A percentile compares a stretch with the other conserved stretches of the same genome.
These are phyloP conservation scores for Coilia nasus DNA, from an alignment of 2,797 vertebrate genomes.

Conservation along the genomic window DNA sequence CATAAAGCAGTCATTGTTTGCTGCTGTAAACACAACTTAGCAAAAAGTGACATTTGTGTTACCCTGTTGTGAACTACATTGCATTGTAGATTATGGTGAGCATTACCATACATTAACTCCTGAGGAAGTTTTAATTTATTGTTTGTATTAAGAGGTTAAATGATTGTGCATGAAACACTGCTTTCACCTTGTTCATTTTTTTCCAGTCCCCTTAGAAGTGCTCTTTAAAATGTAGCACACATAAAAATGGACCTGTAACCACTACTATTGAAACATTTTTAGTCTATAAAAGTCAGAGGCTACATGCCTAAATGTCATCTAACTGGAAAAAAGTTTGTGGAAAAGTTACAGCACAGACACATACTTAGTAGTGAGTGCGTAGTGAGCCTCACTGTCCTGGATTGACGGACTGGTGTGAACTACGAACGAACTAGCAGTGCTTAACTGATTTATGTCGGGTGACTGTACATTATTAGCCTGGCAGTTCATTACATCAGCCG, in stretches of 20 bases:
- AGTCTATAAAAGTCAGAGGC: not conserved
- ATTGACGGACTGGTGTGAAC: not conserved
- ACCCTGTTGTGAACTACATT: too few species aligned
- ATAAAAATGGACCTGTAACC: not conserved
- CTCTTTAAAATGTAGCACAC: not conserved
- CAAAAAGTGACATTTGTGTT: too few species aligned
- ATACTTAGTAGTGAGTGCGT: not conserved
- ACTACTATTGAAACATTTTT: not conserved
- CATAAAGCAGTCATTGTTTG: too few species aligned
- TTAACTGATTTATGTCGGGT: not conserved
- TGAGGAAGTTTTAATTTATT: too few species aligned
- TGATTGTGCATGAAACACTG: too few species aligned
- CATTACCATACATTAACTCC: too few species aligned
- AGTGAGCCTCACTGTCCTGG: not conserved
- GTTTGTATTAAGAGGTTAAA: too few species aligned
- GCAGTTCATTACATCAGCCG: not conserved
- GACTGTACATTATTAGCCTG: not conserved
- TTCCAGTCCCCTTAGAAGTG: too few species aligned
- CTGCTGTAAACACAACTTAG: too few species aligned
- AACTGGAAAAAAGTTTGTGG: not conserved
- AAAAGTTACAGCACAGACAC: not conserved
- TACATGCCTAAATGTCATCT: not conserved
- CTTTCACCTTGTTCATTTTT: too few species aligned
- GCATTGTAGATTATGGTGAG: too few species aligned
- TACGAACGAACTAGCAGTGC: not conserved